A percentile compares a stretch with the other conserved stretches of the same genome.
phyloP scores from a whole-genome alignment of 1,140 invertebrate species.

The Eurosta solidaginis region DNA sequence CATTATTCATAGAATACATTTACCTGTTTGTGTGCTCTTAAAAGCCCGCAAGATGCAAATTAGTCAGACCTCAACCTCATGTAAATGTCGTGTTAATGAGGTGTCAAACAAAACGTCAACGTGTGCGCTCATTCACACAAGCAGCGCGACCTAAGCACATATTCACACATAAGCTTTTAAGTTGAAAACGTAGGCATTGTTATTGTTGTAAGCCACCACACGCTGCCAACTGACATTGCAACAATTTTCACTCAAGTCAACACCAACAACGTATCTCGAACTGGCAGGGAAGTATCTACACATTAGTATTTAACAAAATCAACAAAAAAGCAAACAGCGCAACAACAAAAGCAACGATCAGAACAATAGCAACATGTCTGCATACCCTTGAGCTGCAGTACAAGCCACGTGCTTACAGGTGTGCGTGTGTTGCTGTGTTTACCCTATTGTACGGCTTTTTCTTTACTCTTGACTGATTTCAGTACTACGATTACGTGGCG shows the following conservation, averaged over 20 bases:
- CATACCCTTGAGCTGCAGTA: conserved; percentile 4
- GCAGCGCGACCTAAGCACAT: neutral
- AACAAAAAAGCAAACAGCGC: neutral
- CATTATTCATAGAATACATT: neutral
- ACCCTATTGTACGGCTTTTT: neutral
- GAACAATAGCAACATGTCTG: conserved; percentile 13
- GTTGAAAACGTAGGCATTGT: too few species aligned
- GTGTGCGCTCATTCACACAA: conserved; percentile 18
- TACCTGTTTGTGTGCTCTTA: neutral
- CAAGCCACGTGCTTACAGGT: neutral
- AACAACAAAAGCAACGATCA: neutral
- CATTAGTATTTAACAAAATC: neutral
- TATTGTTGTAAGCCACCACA: neutral
- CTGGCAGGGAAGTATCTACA: neutral
- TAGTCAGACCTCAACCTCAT: conserved; percentile 28
- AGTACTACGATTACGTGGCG: neutral
- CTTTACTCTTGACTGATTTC: neutral
- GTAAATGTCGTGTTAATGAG: conserved; percentile 27
- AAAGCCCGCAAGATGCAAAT: conserved; percentile 10
- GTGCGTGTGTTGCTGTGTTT: neutral
- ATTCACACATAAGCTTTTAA: neutral
- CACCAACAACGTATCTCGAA: neutral
- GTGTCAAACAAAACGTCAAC: conserved; percentile 23
- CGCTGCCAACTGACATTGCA: neutral
- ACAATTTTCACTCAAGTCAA: conserved; percentile 18